Conservation (phyloP, 2,888 invertebrate species). For the Brachycybe producta region DNA sequence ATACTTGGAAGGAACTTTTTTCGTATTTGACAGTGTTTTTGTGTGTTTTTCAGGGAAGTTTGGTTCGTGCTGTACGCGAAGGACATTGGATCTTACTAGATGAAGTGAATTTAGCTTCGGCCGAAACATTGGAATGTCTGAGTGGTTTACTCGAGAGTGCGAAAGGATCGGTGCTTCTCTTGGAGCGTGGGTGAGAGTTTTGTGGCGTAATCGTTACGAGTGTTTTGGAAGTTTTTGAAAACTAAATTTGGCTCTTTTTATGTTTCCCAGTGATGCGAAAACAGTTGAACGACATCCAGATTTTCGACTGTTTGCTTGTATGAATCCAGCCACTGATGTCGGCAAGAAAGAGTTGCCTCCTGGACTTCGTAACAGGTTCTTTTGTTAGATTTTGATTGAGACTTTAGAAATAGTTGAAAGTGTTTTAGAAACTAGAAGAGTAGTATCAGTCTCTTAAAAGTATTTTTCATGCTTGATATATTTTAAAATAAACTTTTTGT, state of each 20-base stretch:
- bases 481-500: too few relatives aligned
- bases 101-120: slow-evolving; percentile 94
- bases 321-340: slow-evolving; percentile 99
- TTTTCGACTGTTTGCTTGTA: slow-evolving; percentile 93
- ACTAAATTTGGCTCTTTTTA: background rate
- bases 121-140: slow-evolving; percentile 89
- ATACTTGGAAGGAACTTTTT: background rate
- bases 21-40: slow-evolving; percentile 14
- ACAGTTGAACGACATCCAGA: slow-evolving; percentile 67
- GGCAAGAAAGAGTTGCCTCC: slow-evolving; percentile 92
- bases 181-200: slow-evolving; percentile 59
- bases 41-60: slow-evolving; percentile 48
- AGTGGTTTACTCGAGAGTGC: slow-evolving; percentile 77
- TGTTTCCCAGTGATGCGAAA: slow-evolving; percentile 47
- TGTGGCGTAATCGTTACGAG: background rate
- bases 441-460: too few relatives aligned
- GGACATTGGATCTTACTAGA: slow-evolving; percentile 92
- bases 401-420: too few relatives aligned
- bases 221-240: slow-evolving; percentile 7
- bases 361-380: slow-evolving; percentile 70
- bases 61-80: slow-evolving; percentile 74
- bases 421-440: too few relatives aligned
- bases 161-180: slow-evolving; percentile 61
- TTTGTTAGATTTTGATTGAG: slow-evolving; percentile 8
- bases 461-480: too few relatives aligned